A percentile compares a stretch with the other conserved stretches of the same genome.
These are phyloP conservation scores for Papilio glaucus DNA, from an alignment of 1,140 invertebrate genomes.

Conservation along the genomic window DNA sequence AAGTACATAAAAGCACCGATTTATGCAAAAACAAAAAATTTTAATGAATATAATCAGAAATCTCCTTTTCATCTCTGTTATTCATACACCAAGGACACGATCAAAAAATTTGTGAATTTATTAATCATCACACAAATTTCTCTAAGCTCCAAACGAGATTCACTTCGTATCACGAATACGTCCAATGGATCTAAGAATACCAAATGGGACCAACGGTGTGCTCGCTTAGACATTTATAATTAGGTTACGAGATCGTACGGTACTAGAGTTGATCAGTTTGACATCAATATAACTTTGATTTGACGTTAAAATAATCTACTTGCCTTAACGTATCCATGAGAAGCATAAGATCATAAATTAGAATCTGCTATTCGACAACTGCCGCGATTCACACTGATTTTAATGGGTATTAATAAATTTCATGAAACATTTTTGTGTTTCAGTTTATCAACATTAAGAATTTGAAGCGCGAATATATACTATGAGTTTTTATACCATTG, in stretches of 20 bases:
- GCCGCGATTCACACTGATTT: neutral
- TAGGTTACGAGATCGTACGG: too few relatives aligned
- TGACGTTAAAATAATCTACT: neutral
- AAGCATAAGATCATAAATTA: neutral
- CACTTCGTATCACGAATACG: too few relatives aligned
- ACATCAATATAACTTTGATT: too few relatives aligned
- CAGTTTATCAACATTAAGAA: neutral
- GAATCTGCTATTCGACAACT: neutral
- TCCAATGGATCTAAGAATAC: too few relatives aligned
- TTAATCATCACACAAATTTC: too few relatives aligned
- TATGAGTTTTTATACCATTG: neutral
- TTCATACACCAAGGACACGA: neutral
- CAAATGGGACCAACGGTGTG: too few relatives aligned
- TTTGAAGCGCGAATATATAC: neutral
- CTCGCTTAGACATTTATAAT: too few relatives aligned
- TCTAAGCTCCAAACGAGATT: too few relatives aligned
- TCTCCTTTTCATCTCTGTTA: neutral
- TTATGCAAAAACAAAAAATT: neutral
- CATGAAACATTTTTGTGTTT: neutral
- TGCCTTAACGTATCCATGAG: neutral
- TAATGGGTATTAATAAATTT: neutral
- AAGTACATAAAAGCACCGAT: neutral
- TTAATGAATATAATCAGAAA: neutral
- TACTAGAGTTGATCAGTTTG: too few relatives aligned
- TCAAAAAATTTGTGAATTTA: too few relatives aligned